Base-by-base conservation (phyloP, 2,113 vertebrate genomes). In the Peromyscus polionotus region DNA sequence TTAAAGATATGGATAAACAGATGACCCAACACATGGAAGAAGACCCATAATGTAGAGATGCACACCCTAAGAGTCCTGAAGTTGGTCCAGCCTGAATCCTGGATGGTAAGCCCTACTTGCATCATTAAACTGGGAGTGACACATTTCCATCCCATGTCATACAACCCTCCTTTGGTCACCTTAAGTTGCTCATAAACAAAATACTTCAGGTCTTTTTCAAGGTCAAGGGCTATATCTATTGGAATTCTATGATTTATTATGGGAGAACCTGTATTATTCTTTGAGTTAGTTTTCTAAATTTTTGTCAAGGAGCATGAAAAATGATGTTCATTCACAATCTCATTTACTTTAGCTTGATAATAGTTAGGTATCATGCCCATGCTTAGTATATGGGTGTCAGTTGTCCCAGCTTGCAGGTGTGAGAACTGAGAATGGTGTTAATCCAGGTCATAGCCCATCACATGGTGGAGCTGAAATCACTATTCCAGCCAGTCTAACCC, bases 301-400 rank as follows among this genome's bases (percentile, higher is more conserved):
- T 94, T 91, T 45, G 51, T 36, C 19, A 36, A 48, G 67, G 51
- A 68, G 42, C 3, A 57, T 73, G 26, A 70, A 81, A 65, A 67
- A 31, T n/a, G 31, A 65, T 83, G 88, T 16, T 19, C 42, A 67
- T 80, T 20, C 5, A 3, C 28, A 54, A 91, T 81, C 45, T 90
- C 51, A 63, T 75, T 95, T 95, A 79, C 73, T 90, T 81, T 77
- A 89, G 28, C 16, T 93, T 97, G 70, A 93, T 86, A n/a, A 70
- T 61, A 87, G 59, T 67, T 83, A 39, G 1, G 45, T 73, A 45
- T 65, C 81, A 36, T 68, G n/a, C 76, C 33, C 28, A 42, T 17
- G 26, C 70, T 93, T 88, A 76, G 42, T 67, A 13, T 3, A 10
- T 19, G 9, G 33, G 33, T 33, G 17, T 57, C 17, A 39, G 54